A percentile compares a stretch with the other conserved stretches of the same genome.
phyloP scores from a whole-genome alignment of 2,888 invertebrate species.

The Watsonalla binaria region DNA sequence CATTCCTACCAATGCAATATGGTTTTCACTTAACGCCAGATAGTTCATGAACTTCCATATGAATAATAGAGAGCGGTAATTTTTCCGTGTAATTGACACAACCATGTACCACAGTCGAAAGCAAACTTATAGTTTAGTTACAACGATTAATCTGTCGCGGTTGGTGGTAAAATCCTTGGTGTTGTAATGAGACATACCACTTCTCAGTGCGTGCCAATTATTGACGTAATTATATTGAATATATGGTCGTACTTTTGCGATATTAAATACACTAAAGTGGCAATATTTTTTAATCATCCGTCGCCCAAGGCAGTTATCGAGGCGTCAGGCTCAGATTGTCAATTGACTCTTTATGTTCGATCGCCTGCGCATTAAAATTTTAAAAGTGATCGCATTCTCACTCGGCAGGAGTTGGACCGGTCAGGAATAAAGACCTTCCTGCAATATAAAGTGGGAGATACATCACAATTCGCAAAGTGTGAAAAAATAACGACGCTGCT shows the following conservation, averaged over 20 bases:
- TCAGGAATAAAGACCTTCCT: conserved; percentile 1
- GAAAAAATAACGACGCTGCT: neutral
- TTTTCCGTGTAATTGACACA: conserved; percentile 71
- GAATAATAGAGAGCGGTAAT: conserved; percentile 71
- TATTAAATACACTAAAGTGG: conserved; percentile 65
- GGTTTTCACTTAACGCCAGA: conserved; percentile 41
- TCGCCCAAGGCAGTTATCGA: conserved; percentile 45
- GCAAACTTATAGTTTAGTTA: conserved; percentile 73
- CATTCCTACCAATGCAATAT: conserved; percentile 36
- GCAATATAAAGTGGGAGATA: neutral
- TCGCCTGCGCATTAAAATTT: conserved; percentile 31
- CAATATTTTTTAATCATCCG: conserved; percentile 63
- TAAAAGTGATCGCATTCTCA: conserved; percentile 5
- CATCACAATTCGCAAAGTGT: neutral
- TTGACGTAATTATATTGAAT: conserved; percentile 77
- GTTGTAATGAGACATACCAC: conserved; percentile 66
- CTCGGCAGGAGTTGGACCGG: neutral
- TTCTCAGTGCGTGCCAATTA: conserved; percentile 71
- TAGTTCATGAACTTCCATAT: conserved; percentile 34
- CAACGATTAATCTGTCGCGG: conserved; percentile 74
- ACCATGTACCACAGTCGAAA: conserved; percentile 48
- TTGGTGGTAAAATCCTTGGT: conserved; percentile 71
- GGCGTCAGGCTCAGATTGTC: conserved; percentile 48
- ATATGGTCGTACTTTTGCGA: conserved; percentile 67
- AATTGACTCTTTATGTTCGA: conserved; percentile 57